These are phyloP conservation scores for Siniperca obscura DNA, from an alignment of 2,797 vertebrate genomes.

Conservation along the genomic window DNA sequence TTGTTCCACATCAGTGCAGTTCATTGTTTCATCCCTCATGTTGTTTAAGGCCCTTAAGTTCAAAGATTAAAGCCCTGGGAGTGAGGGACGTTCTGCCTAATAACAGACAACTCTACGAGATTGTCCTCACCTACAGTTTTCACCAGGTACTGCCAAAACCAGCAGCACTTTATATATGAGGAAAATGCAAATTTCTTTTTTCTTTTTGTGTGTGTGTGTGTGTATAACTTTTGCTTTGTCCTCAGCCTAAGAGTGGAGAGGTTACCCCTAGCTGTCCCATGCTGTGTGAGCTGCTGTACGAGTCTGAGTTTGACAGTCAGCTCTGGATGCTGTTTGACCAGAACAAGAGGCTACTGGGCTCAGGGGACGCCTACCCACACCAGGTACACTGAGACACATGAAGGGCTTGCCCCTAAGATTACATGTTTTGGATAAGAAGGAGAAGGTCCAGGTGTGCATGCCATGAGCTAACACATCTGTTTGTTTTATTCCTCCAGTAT, in stretches of 20 bases:
- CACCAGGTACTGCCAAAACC: slow-evolving; percentile 89
- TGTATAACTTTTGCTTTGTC: slow-evolving; percentile 11
- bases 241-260: slow-evolving; percentile 96
- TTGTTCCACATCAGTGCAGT: neutral
- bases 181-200: neutral
- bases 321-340: slow-evolving; percentile 99
- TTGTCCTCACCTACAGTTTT: slow-evolving; percentile 94
- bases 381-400: slow-evolving; percentile 83
- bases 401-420: neutral
- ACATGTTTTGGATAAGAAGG: neutral
- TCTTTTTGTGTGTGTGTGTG: neutral
- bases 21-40: neutral
- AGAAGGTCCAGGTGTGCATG: neutral
- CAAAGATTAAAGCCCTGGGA: slow-evolving; percentile 95
- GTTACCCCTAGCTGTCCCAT: slow-evolving; percentile 97
- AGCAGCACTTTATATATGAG: neutral
- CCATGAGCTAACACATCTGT: neutral
- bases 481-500: slow-evolving; percentile 84
- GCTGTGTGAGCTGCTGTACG: slow-evolving; percentile 95
- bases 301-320: slow-evolving; percentile 99
- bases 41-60: slow-evolving; percentile 88
- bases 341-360: slow-evolving; percentile 97
- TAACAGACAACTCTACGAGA: slow-evolving; percentile 96
- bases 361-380: slow-evolving; percentile 98
- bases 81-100: slow-evolving; percentile 94